phyloP scores from a whole-genome alignment of 2,113 vertebrate genomes.

The Uria aalge region DNA sequence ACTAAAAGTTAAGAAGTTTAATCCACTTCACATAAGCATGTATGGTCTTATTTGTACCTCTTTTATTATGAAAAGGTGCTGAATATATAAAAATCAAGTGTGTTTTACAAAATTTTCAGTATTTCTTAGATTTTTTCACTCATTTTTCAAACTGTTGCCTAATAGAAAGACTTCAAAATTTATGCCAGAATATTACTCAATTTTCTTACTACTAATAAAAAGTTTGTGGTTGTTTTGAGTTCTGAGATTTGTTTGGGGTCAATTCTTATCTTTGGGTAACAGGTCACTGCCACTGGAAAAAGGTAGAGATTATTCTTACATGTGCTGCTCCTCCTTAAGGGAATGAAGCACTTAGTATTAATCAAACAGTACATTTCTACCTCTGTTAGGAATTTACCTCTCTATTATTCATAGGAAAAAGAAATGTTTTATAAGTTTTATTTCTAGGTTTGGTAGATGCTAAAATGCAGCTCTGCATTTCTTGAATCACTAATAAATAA shows the following conservation, averaged over 20 bases:
- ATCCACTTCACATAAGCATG: fast-evolving
- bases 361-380: background rate
- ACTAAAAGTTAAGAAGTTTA: background rate
- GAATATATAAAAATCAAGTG: background rate
- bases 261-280: background rate
- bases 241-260: background rate
- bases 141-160: background rate
- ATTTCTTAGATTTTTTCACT: background rate
- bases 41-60: background rate
- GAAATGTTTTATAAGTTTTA: background rate
- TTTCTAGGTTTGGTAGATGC: background rate
- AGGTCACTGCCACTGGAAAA: background rate
- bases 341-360: background rate
- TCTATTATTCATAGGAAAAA: background rate
- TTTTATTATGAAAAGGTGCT: background rate
- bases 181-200: background rate
- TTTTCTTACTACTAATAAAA: background rate
- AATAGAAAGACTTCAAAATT: background rate
- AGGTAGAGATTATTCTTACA: background rate
- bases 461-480: background rate
- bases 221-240: background rate
- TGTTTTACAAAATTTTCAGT: background rate
- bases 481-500: background rate
- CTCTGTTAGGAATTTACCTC: background rate
- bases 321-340: background rate